Percentiles rank a stretch among this genome's conserved stretches.
Evolutionary conservation across 2,888 invertebrate genomes (phyloP).

Genomic region (Reticulitermes lucifugus): DNA sequence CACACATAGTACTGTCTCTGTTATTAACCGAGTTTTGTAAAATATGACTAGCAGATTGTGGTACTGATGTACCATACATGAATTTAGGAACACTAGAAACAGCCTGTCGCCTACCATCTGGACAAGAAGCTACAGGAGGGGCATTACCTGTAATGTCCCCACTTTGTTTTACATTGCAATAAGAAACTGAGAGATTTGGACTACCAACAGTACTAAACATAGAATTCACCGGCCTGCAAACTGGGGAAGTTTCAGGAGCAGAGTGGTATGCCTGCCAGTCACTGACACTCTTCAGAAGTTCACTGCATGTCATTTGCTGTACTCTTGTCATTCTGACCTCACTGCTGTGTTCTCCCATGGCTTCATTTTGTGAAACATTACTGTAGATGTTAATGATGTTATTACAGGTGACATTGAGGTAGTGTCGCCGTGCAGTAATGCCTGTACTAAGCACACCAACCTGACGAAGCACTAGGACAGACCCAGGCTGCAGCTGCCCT

Average conservation of each 20-base stretch:
- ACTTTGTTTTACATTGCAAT: no score
- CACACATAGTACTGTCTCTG: not conserved
- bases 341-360: not conserved
- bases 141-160: not conserved
- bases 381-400: slow-evolving; percentile 56
- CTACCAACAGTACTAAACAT: slow-evolving; percentile 7
- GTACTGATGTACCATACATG: not conserved
- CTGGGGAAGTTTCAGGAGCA: not conserved
- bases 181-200: not conserved
- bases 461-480: slow-evolving; percentile 56
- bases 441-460: slow-evolving; percentile 56
- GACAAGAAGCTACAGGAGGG: not conserved
- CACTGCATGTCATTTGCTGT: not conserved
- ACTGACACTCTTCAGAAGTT: not conserved
- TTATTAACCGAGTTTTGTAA: not conserved
- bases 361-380: not conserved
- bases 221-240: not conserved
- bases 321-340: not conserved
- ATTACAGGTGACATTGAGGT: slow-evolving; percentile 57
- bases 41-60: not conserved
- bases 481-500: slow-evolving; percentile 55
- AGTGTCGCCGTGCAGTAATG: slow-evolving; percentile 54
- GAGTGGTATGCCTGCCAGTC: not conserved
- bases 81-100: not conserved
- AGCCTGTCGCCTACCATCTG: not conserved